phyloP scores from a whole-genome alignment of 1,140 invertebrate genomes.

The Sitophilus oryzae region DNA sequence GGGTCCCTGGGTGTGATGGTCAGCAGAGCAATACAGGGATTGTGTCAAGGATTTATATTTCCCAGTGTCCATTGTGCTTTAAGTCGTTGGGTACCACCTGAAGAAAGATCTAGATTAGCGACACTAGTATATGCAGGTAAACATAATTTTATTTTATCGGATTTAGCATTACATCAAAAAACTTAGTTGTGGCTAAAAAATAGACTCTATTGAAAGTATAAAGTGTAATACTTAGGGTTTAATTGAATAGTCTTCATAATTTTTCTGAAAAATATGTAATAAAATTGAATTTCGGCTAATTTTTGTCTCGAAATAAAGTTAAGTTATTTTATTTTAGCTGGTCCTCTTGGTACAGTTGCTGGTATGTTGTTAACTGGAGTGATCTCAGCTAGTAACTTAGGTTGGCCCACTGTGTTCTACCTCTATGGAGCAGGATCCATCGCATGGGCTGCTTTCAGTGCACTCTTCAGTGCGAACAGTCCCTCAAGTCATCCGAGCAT shows the following conservation, averaged over 20 bases:
- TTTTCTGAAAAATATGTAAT: too few relatives aligned
- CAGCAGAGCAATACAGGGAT: constrained; percentile 66
- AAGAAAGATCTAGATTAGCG: constrained; percentile 54
- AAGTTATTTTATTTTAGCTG: constrained; percentile 48
- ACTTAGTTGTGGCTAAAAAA: too few relatives aligned
- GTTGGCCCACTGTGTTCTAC: constrained; percentile 79
- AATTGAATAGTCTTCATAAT: too few relatives aligned
- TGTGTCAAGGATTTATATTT: constrained; percentile 73
- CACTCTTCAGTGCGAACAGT: constrained; percentile 57
- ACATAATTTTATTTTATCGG: too few relatives aligned
- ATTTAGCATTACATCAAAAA: too few relatives aligned
- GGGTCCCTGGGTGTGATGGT: constrained; percentile 57
- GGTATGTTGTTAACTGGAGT: constrained; percentile 64
- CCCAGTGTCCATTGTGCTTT: constrained; percentile 73
- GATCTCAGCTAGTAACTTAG: constrained; percentile 56
- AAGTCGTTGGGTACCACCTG: constrained; percentile 67
- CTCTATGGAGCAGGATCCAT: constrained; percentile 60
- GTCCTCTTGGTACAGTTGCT: constrained; percentile 66
- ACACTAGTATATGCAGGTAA: constrained; percentile 58
- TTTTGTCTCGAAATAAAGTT: too few relatives aligned
- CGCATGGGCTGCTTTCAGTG: constrained; percentile 57
- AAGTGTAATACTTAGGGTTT: too few relatives aligned
- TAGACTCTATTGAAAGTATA: too few relatives aligned
- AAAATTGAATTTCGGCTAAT: too few relatives aligned
- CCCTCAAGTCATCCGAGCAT: constrained; percentile 59